Evolutionary conservation across 2,113 vertebrate genomes (phyloP), one percentile per base, ranked within the genome.

Genomic region (Siniperca chuatsi): DNA sequence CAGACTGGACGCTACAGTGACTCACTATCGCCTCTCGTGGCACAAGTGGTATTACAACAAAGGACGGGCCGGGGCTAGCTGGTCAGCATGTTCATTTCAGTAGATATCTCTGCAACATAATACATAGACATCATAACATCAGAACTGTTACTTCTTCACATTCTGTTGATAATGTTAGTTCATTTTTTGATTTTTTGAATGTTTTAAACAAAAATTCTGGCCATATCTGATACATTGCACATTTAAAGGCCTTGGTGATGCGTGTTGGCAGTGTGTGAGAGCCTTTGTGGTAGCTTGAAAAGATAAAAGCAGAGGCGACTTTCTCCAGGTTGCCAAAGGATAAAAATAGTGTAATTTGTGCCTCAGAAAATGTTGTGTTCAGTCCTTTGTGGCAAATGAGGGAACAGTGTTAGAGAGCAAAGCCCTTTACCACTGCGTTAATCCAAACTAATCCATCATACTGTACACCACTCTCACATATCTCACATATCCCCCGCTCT

Each of bases 371-470:
- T 52, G 35, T 46, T 87, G 68, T 84, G 62, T 81, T 87, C 52
- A 62, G 55, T 66, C 40, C 37, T 85, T 72, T 87, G 82, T 82
- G 40, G 61, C 71, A 82, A 78, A 87, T 64, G 65, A 87, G 68
- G 44, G 61, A 74, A 48, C 67, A 42, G 72, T 82, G 86, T 84
- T 69, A 80, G 75, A 84, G 82, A 90, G 86, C 75, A 61, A 16
- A 82, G 48, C n/a, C 68, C 73, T 86, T 75, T 48, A 81, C 79
- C 67, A 35, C 67, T 68, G 46, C 55, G 83, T 86, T 90, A 94
- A 92, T 92, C 91, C 81, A 42, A 20, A 83, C 40, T 89, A 90
- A 93, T 88, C 87, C 90, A 12, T 75, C 44, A 12, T 57, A 79
- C 84, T 89, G 78, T 81, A 75, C 84, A 81, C 8, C 54, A 52